Base-by-base conservation (phyloP, 2,113 vertebrate genomes). In the Cavia porcellus region DNA sequence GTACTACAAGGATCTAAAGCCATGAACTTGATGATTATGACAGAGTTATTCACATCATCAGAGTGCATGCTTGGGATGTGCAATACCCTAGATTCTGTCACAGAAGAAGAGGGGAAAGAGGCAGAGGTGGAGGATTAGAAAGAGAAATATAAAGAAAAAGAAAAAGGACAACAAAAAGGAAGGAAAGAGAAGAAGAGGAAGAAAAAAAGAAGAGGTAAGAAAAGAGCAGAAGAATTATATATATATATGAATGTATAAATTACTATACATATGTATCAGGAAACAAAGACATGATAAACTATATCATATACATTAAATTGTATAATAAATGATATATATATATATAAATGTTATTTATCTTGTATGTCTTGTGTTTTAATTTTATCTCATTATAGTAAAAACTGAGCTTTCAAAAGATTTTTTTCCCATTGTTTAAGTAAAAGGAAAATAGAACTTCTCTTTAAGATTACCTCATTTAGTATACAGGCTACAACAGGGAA, bases 101-200 rank as follows among this genome's bases (percentile, higher is more conserved):
- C n/a, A 47, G n/a, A 45, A 62, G 15, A 35, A 81, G 61, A 47
- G 15, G 25, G 28, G 47, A 64, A 85, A 2, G 42, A 15, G 42
- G 25, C 24, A 47, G 12, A 77, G 24, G 24, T 47, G 74, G 12
- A 42, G 12, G 42, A 47, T 24, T 25, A 45, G 42, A 24, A 45
- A 4, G 2, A 75, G 24, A 22, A 38, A 11, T 0, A 25, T 28
- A 10, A 12, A 12, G 0, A 13, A 25, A 2, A 5, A 12, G 57
- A 59, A 79, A 75, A 14, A 14, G 64, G 14, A 32, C 11, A 59
- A 20, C 57, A 32, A 68, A 32, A 14, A 72, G 38, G 7, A 19
- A 9, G 17, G 5, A 14, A 28, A 52, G 11, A 14, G 24, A 22
- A 45, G 11, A 13, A 14, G 20, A 74, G 20, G 3, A 38, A 38